Evolutionary conservation across 2,113 vertebrate species (phyloP), one percentile per base, ranked within the genome.

Genomic region (Dasyprocta punctata): DNA sequence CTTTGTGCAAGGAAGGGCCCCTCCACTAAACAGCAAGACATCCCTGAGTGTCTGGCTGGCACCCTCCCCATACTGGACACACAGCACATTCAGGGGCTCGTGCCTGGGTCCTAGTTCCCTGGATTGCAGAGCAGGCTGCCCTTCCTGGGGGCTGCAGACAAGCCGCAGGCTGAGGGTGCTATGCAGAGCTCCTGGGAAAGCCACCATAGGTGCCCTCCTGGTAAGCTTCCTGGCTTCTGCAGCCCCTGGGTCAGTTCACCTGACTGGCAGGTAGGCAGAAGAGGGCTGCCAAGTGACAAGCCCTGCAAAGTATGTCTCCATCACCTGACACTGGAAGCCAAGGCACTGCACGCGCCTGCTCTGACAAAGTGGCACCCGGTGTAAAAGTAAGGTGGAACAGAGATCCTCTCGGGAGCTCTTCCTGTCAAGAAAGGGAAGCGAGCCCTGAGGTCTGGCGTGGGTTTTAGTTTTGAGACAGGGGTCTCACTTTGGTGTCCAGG

Each of bases 361-460:
- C 47, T 56, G 88, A 49, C 73, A 26, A 77, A 69, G 84, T 86
- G 91, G 96, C 90, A 96, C 94, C 69, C 67, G 63, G 73, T 1
- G 92, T 1, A 56, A 5, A 0, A 26, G 13, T 65, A 58, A 94
- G 78, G 71, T 3, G 2, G 65, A 92, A 17, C 71, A 95, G 96
- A 92, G 87, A 84, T 69, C n/a, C 71, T 97, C 94, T 12, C 60
- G 89, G 95, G 95, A 96, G 20, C 41, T 38, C 14, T 71, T 88
- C 63, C 83, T 90, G 94, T 94, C 96, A 97, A 96, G 47, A 89
- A 19, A 41, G 71, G 90, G 67, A 41, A 14, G 81, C 7, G 0
- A 61, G 63, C 61, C 83, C 92, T 26, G 17, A 3, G 71, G 73
- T 22, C 38, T 86, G 38, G 24, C 7, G 17, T 61, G 44, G 33